Percentiles rank a stretch among this genome's conserved stretches.
These are phyloP conservation scores for Muschampia plurimacula DNA, from an alignment of 2,888 invertebrate genomes.

Conservation along the genomic window DNA sequence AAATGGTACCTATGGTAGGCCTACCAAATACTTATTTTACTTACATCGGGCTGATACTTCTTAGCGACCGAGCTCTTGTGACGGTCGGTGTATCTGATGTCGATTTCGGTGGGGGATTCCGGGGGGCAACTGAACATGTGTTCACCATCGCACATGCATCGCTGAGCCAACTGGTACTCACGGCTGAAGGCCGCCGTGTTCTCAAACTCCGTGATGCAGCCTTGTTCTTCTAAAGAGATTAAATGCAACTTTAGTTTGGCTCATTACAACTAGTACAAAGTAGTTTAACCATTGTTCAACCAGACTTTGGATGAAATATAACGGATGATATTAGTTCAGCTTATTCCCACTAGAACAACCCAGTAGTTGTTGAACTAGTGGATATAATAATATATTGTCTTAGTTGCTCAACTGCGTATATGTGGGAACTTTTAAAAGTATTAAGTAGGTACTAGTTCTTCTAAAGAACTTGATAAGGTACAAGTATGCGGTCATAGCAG, in stretches of 20 bases:
- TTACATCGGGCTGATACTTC: slow-evolving; percentile 88
- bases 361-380: too few species aligned
- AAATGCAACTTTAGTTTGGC: background rate
- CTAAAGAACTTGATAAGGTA: too few species aligned
- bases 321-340: too few species aligned
- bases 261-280: background rate
- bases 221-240: slow-evolving; percentile 89
- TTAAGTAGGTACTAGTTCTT: too few species aligned
- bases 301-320: too few species aligned
- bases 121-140: slow-evolving; percentile 98
- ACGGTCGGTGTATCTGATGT: slow-evolving; percentile 88
- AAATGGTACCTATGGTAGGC: too few species aligned
- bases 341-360: too few species aligned
- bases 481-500: too few species aligned
- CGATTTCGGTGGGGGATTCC: slow-evolving; percentile 79
- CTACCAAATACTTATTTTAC: background rate
- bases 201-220: slow-evolving; percentile 96
- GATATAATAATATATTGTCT: too few species aligned
- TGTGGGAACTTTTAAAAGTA: too few species aligned
- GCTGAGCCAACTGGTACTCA: slow-evolving; percentile 95
- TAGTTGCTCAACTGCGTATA: too few species aligned
- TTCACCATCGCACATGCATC: slow-evolving; percentile 99
- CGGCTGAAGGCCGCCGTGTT: slow-evolving; percentile 98
- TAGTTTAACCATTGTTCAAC: too few species aligned
- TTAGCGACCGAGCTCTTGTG: slow-evolving; percentile 91